These are phyloP conservation scores for Hemistola chrysoprasaria DNA, from an alignment of 2,888 invertebrate species.

Conservation along the genomic window DNA sequence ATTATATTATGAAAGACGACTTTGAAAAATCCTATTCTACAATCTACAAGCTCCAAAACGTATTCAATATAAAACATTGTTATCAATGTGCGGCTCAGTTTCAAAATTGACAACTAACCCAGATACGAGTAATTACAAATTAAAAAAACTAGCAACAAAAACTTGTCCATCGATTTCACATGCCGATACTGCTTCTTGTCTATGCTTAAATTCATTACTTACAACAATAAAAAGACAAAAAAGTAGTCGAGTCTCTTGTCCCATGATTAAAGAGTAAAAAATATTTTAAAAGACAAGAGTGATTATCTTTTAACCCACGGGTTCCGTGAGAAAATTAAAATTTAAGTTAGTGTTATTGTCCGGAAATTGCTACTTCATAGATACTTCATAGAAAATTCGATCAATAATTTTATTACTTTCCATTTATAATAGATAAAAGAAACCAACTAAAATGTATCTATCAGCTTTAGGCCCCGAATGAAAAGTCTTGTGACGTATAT, in stretches of 20 bases:
- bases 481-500: no score
- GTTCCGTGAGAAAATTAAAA: conserved; percentile 32
- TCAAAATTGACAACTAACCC: conserved; percentile 18
- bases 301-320: neutral
- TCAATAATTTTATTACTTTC: no score
- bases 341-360: no score
- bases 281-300: conserved; percentile 23
- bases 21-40: no score
- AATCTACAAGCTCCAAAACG: conserved; percentile 5
- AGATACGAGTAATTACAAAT: conserved; percentile 19
- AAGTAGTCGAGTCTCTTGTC: conserved; percentile 34
- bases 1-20: no score
- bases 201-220: conserved; percentile 60
- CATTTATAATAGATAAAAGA: no score
- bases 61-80: conserved; percentile 18
- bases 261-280: conserved; percentile 50
- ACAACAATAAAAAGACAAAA: conserved; percentile 63
- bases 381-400: no score
- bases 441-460: no score
- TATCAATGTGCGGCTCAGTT: conserved; percentile 15
- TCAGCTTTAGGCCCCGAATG: no score
- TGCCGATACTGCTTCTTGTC: conserved; percentile 50
- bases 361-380: no score
- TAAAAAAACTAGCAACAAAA: conserved; percentile 20
- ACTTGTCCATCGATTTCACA: conserved; percentile 47